Base-by-base conservation (phyloP, 2,888 invertebrate genomes). In the Protonemura montana region DNA sequence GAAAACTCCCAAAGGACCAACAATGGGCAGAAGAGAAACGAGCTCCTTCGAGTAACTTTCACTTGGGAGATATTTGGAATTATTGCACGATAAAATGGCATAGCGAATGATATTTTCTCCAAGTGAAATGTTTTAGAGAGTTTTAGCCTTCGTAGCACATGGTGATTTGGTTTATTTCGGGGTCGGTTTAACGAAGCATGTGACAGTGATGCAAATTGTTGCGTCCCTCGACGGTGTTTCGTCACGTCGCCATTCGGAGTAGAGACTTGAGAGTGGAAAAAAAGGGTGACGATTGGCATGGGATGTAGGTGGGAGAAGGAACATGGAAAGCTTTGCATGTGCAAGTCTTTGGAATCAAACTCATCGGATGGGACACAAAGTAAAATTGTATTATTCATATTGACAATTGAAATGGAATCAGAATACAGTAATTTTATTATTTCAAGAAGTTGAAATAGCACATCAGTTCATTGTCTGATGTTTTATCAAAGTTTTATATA, bases 11-110 rank as follows among this genome's bases (percentile, higher is more conserved):
- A 3, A 21, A 2, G 59, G 59, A 59, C 59, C 59, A 59, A 59
- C 59, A 59, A 59, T 59, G 59, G 59, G 59, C 59, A 59, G 59
- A 59, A 59, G 59, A 59, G 59, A 59, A 59, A 59, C 21, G 59
- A 10, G 59, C 59, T 1, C 59, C 59, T 59, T 21, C 59, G 59
- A 10, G 59, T 59, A 59, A 59, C 59, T 59, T 59, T 59, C 59
- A 59, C 59, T 59, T 59, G 59, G 59, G 59, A 59, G 59, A 59
- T 59, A 59, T 59, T 59, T 59, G 59, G 59, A 59, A 59, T 59
- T 59, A 59, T 59, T 59, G 59, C 16, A 59, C 59, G 59, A 59
- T 59, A 21, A 59, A 59, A 59, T 59, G 59, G 35, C 59, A 59
- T 59, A 21, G 59, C 6, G 59, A 59, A 59, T 59, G 59, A 59